These are phyloP conservation scores for Cyanoramphus novaezelandiae DNA, from an alignment of 2,113 vertebrate species.

Conservation along the genomic window DNA sequence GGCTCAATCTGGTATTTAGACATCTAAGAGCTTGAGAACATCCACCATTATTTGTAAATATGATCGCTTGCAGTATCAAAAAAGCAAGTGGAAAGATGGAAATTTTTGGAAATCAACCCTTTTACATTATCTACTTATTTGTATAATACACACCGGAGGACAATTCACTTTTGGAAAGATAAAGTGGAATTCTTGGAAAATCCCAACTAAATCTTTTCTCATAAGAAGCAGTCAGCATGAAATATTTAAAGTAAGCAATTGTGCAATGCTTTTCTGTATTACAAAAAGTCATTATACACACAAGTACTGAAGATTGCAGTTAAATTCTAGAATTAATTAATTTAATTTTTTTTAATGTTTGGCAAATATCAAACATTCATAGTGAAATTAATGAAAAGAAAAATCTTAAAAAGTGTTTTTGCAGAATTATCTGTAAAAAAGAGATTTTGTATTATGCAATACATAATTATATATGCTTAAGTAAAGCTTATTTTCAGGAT, in stretches of 20 bases:
- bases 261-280: neutral
- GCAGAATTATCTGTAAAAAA: neutral
- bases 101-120: neutral
- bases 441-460: neutral
- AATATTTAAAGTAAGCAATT: neutral
- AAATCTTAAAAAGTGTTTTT: neutral
- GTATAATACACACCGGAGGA: neutral
- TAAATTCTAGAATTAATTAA: neutral
- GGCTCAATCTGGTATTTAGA: neutral
- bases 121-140: neutral
- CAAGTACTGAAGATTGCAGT: neutral
- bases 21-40: neutral
- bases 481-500: neutral
- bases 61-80: neutral
- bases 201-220: neutral
- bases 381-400: neutral
- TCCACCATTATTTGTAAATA: neutral
- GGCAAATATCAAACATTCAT: neutral
- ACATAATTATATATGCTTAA: neutral
- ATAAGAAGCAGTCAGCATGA: neutral
- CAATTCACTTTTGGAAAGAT: neutral
- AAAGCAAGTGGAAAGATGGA: neutral
- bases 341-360: neutral
- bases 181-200: neutral
- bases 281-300: neutral